phyloP scores from a whole-genome alignment of 2,797 vertebrate species.

The Brotogeris chrysoptera region DNA sequence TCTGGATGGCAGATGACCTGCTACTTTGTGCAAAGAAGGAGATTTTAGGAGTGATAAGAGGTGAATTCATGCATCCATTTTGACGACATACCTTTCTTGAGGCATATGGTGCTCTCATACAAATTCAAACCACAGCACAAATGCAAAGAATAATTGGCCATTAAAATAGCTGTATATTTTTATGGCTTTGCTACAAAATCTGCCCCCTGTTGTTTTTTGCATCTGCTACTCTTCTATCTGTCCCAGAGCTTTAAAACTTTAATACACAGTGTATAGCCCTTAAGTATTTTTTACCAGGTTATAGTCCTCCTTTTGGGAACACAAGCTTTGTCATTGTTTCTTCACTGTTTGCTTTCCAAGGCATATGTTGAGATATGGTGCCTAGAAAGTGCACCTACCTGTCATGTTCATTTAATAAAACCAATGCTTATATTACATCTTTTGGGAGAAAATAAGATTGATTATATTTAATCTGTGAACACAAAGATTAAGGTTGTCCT shows the following conservation, averaged over 20 bases:
- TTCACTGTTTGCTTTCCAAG: conserved; percentile 55
- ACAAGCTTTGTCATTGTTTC: neutral
- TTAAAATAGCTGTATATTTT: conserved; percentile 83
- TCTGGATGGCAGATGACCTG: neutral
- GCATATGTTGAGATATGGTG: neutral
- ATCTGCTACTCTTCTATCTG: conserved; percentile 79
- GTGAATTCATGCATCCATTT: conserved; percentile 37
- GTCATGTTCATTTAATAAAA: neutral
- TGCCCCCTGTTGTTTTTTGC: conserved; percentile 79
- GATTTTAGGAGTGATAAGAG: conserved; percentile 11
- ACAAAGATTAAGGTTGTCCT: neutral
- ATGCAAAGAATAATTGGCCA: conserved; percentile 83
- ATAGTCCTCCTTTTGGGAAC: conserved; percentile 32
- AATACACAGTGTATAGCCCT: conserved; percentile 67
- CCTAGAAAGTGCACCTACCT: neutral
- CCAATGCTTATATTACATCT: neutral
- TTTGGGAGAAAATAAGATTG: neutral
- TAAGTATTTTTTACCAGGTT: conserved; percentile 69
- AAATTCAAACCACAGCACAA: conserved; percentile 76
- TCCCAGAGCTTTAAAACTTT: conserved; percentile 76
- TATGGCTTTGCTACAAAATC: conserved; percentile 78
- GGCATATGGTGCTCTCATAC: conserved; percentile 75
- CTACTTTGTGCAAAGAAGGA: neutral
- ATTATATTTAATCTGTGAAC: conserved; percentile 1
- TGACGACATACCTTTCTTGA: conserved; percentile 72